These are phyloP conservation scores for Orthosia cruda DNA, from an alignment of 2,888 invertebrate genomes.

Conservation along the genomic window DNA sequence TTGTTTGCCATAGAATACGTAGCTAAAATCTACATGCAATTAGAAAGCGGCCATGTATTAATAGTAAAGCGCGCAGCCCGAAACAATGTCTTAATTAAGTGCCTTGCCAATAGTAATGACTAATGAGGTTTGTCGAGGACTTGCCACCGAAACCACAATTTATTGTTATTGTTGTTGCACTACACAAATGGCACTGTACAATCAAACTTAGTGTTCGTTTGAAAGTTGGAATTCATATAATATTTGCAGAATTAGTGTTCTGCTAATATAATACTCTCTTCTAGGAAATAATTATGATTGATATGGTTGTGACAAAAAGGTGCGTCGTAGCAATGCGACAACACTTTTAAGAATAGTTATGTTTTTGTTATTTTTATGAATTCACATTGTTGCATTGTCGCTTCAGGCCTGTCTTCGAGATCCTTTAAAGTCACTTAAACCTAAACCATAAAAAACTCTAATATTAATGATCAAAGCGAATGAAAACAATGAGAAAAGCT, in stretches of 20 bases:
- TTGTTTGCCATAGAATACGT: neutral
- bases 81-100: conserved; percentile 48
- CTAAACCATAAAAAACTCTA: neutral
- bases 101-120: conserved; percentile 38
- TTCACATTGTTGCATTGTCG: too few species aligned
- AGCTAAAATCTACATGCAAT: conserved; percentile 35
- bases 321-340: too few species aligned
- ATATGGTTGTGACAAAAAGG: neutral
- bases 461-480: neutral
- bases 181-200: conserved; percentile 24
- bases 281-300: neutral
- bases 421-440: neutral
- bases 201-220: neutral
- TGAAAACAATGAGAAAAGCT: conserved; percentile 11
- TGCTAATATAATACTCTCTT: neutral
- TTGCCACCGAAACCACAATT: conserved; percentile 49
- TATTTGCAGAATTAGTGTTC: neutral
- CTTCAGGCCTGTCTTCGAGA: too few species aligned
- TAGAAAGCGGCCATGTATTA: conserved; percentile 42
- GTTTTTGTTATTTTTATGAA: too few species aligned
- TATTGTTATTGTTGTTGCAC: conserved; percentile 34
- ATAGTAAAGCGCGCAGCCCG: conserved; percentile 58
- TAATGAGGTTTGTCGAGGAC: conserved; percentile 22
- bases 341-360: too few species aligned
- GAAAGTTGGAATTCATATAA: neutral